Base-by-base conservation (phyloP, 1,140 invertebrate genomes). In the Drosophila prosaltans region DNA sequence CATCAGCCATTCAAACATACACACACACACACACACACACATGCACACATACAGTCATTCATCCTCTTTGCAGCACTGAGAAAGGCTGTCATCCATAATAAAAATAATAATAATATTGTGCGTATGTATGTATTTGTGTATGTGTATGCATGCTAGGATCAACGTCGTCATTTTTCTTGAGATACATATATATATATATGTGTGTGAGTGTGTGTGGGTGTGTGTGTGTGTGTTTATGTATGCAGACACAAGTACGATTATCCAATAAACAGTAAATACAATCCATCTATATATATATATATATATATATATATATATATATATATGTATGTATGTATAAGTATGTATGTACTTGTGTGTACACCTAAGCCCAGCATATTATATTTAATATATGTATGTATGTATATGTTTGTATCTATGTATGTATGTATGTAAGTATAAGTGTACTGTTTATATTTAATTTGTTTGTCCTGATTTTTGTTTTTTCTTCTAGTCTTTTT, bases 341-440 rank as follows among this genome's bases (percentile, higher is more conserved):
- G 48, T 16, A 65, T 43, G 28, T 63, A 11, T 67, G 28, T 30
- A 21, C 45, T 62, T 43, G 28, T 63, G 16, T 67, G 28, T 30
- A 21, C 45, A 21, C 24, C 39, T 61, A 40, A 61, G 24, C 16
- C 39, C 30, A 61, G 21, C 21, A 39, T 16, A 16, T 39, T 32
- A 59, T 36, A 59, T 59, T 39, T 59, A 24, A 59, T 59, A 60
- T 16, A 65, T 43, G 28, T 69, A 10, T 59, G n/a, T 64, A 62
- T 63, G 16, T 67, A 43, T 73, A 40, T 71, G n/a, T 59, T 28
- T 71, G 16, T 71, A 58, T 58, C 28, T 65, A 11, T 65, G 16
- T 69, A 28, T 71, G 30, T 61, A 72, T 30, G 65, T 61, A 59
- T 65, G 26, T 45, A 65, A 16, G 16, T 21, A 65, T n/a, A 24